Conservation (phyloP, 92 coral and sea anemone species). For the Umimayanthus chanpuru region DNA sequence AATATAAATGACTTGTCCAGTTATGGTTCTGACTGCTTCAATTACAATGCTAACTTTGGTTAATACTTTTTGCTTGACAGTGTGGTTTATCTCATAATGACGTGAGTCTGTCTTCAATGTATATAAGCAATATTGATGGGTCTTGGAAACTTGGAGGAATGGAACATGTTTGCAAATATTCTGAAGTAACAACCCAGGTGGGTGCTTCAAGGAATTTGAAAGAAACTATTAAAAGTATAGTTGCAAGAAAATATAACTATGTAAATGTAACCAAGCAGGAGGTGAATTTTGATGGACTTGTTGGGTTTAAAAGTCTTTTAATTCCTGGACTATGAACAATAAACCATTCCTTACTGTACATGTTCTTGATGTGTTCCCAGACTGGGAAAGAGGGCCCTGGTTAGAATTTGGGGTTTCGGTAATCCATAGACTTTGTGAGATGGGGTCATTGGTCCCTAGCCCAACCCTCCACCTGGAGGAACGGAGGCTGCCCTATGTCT, state of each 20-base stretch:
- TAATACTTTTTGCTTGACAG: conserved; percentile 36
- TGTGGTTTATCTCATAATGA: conserved; percentile 94
- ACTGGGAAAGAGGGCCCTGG: too few relatives aligned
- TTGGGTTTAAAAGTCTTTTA: too few relatives aligned
- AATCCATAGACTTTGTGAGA: too few relatives aligned
- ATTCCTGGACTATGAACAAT: too few relatives aligned
- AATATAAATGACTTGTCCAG: too few relatives aligned
- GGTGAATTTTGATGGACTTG: background rate
- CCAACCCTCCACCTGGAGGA: too few relatives aligned
- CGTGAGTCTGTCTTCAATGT: conserved; percentile 76
- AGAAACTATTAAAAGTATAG: background rate
- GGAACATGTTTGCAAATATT: conserved; percentile 82
- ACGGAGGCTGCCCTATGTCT: too few relatives aligned
- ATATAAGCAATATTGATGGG: conserved; percentile 85
- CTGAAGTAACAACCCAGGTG: conserved; percentile 83
- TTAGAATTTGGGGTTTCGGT: too few relatives aligned
- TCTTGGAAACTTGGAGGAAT: conserved; percentile 94
- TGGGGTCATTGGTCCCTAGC: too few relatives aligned
- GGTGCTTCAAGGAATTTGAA: background rate
- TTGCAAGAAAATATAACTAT: background rate
- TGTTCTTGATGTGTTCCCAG: too few relatives aligned
- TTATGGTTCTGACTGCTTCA: too few relatives aligned
- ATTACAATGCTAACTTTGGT: background rate
- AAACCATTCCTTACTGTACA: too few relatives aligned
- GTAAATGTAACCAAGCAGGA: background rate